Percentiles rank a stretch among this genome's conserved stretches.
Evolutionary conservation across 2,113 vertebrate species (phyloP).

Genomic region (Pongo pygmaeus): DNA sequence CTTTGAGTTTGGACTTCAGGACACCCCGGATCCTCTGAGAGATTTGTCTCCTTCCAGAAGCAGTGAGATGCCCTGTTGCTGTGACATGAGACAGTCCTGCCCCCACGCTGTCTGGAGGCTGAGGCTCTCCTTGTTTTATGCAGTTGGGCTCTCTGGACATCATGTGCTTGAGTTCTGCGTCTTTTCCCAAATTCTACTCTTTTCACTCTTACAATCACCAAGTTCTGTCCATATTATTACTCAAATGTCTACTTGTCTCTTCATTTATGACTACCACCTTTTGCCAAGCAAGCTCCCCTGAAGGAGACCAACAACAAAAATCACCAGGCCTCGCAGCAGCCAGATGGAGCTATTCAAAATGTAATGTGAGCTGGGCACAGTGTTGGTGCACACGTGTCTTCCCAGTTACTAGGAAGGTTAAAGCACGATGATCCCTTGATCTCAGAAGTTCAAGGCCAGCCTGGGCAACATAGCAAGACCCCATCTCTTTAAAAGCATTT

Average conservation of each 20-base stretch:
- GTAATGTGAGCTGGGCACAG: neutral
- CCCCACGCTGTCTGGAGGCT: fast-evolving
- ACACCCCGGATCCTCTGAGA: neutral
- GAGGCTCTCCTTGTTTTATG: neutral
- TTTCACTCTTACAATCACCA: neutral
- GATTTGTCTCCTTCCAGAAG: neutral
- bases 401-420: neutral
- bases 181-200: neutral
- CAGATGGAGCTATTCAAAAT: neutral
- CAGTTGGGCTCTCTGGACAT: neutral
- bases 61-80: fast-evolving
- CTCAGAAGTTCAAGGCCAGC: neutral
- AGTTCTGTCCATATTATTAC: neutral
- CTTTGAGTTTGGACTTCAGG: constrained; percentile 23
- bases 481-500: neutral
- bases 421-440: neutral
- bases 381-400: neutral
- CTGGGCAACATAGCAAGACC: neutral
- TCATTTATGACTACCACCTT: neutral
- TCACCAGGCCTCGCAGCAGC: fast-evolving
- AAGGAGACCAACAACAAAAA: neutral
- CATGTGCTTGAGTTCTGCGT: neutral
- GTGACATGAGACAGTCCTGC: neutral
- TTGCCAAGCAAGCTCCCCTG: neutral
- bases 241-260: neutral